Base-by-base conservation (phyloP, 2,888 invertebrate genomes). In the Ormia ochracea region DNA sequence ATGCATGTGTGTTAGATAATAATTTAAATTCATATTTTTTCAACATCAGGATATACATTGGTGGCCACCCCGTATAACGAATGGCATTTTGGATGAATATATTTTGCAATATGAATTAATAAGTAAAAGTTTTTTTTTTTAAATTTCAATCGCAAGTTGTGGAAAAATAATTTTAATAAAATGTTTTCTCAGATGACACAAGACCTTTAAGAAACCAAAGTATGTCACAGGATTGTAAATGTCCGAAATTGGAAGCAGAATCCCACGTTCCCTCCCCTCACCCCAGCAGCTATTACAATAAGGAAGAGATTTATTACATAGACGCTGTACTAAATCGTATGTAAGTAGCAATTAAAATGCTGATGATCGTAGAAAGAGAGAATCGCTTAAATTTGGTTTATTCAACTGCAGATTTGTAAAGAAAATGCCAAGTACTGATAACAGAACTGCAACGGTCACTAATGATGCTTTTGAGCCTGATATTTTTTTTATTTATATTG, bases 31-130 rank as follows among this genome's bases (percentile, higher is more conserved):
- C 1, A n/a, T 14, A n/a, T 6, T 14, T 23, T 9, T 17, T 28
- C 1, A 28, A 2, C 63, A 52, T 1, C 5, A 89, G 89, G 59
- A 84, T 1, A 17, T 89, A 0, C 85, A 86, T 54, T 89, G 89
- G 89, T 89, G 89, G 89, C 88, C 89, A 31, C 89, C 89, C n/a
- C 83, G 59, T 14, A 80, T 82, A 10, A 82, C 85, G 0, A 89
- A 88, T 74, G 89, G 89, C 0, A 12, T 78, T 19, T 85, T 89
- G 3, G 73, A 65, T 7, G 84, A 84, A n/a, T 89, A 89, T 61
- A 17, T 86, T 28, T 59, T 89, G 4, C 82, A 74, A 26, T 83
- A 81, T 36, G 85, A 85, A 28, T 9, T 43, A 31, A 56, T 56
- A 69, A 81, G 82, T 79, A 69, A 66, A 14, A 26, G n/a, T n/a